A percentile compares a stretch with the other conserved stretches of the same genome.
phyloP scores from a whole-genome alignment of 2,113 vertebrate genomes.

The Trachemys scripta region DNA sequence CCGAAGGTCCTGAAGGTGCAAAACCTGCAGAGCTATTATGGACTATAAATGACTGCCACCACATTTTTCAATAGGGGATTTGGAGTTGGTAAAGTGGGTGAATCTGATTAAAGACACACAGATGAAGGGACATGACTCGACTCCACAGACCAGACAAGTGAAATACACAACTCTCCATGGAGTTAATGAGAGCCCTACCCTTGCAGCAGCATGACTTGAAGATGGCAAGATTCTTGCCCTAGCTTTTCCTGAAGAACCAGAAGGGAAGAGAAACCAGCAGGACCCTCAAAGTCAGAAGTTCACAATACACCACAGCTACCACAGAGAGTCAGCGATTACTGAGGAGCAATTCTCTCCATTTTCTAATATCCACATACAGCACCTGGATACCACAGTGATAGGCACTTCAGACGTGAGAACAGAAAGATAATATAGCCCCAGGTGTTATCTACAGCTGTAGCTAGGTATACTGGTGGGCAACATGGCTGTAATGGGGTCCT shows the following conservation, averaged over 20 bases:
- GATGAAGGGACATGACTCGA: not conserved
- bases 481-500: not conserved
- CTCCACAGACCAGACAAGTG: not conserved
- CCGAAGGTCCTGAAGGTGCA: slow-evolving; percentile 33
- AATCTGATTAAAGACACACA: slow-evolving; percentile 7
- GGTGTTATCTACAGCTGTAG: not conserved
- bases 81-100: not conserved
- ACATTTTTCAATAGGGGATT: not conserved
- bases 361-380: not conserved
- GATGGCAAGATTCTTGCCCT: not conserved
- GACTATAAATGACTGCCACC: not conserved
- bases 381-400: fast-evolving
- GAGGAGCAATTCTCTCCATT: not conserved
- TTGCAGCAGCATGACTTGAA: not conserved
- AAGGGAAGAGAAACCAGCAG: not conserved
- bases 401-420: not conserved
- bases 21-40: not conserved
- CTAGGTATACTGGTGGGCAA: not conserved
- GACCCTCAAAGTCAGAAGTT: not conserved
- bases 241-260: not conserved
- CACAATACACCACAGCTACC: not conserved
- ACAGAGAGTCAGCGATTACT: not conserved
- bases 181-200: not conserved
- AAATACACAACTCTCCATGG: not conserved
- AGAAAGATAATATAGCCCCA: not conserved